These are phyloP conservation scores for Caenorhabditis sp. DNA, from an alignment of 2,888 invertebrate genomes.

Conservation along the genomic window DNA sequence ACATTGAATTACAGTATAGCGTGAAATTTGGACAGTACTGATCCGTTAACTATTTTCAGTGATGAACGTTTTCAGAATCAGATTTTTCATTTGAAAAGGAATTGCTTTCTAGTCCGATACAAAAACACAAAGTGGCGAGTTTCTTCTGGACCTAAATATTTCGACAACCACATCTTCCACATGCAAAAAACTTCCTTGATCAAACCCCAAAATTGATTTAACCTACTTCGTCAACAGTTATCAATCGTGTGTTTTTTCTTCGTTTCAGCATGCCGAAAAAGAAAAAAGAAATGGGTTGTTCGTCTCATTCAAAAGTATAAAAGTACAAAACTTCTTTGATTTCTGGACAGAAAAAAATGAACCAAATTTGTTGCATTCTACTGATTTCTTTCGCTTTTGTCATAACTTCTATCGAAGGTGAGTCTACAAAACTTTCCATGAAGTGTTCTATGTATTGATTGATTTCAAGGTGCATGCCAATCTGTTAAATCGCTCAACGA, in stretches of 20 bases:
- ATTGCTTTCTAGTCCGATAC: too few species aligned
- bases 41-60: too few species aligned
- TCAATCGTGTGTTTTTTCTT: neutral
- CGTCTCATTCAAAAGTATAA: neutral
- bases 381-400: slow-evolving; percentile 1
- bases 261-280: neutral
- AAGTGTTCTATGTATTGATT: neutral
- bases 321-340: neutral
- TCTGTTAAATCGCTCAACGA: slow-evolving; percentile 4
- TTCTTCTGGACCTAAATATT: too few species aligned
- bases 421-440: neutral
- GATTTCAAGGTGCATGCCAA: slow-evolving; percentile 29
- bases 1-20: too few species aligned
- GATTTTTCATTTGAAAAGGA: too few species aligned
- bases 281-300: neutral
- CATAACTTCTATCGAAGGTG: slow-evolving; percentile 2
- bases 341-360: neutral
- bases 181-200: neutral
- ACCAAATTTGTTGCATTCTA: neutral
- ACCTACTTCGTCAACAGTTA: neutral
- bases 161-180: too few species aligned
- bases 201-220: neutral
- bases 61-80: too few species aligned
- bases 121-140: too few species aligned
- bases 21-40: too few species aligned